A percentile compares a stretch with the other conserved stretches of the same genome.
phyloP scores from a whole-genome alignment of 2,113 vertebrate species.

The Turnix velox region DNA sequence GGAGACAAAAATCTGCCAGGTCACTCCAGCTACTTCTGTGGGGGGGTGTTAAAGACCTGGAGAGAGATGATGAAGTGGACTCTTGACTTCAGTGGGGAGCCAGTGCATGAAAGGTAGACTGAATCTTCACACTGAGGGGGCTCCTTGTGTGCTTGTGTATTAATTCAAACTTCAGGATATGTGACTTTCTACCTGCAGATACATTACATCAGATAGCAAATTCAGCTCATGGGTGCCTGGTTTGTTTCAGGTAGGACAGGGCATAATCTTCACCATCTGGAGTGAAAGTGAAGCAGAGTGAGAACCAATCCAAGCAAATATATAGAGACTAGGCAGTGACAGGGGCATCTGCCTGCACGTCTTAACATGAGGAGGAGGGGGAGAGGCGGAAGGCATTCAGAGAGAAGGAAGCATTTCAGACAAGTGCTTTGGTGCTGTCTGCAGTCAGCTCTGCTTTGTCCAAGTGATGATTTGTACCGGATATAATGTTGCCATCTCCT shows the following conservation, averaged over 20 bases:
- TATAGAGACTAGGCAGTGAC: not conserved
- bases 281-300: not conserved
- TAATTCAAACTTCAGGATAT: not conserved
- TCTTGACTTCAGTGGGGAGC: not conserved
- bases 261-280: constrained; percentile 37
- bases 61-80: not conserved
- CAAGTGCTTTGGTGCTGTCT: not conserved
- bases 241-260: constrained; percentile 12
- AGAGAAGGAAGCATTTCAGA: constrained; percentile 37
- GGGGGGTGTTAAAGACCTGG: not conserved
- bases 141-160: constrained; percentile 2
- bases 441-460: not conserved
- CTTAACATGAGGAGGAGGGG: constrained; percentile 11
- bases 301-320: not conserved
- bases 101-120: too few species aligned
- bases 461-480: constrained; percentile 2
- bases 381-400: not conserved
- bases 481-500: not conserved
- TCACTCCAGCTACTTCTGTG: not conserved
- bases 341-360: constrained; percentile 36
- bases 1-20: not conserved
- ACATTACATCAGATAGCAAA: constrained; percentile 31
- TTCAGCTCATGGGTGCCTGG: constrained; percentile 35
- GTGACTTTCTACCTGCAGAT: constrained; percentile 3
- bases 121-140: constrained; percentile 1